A percentile compares a stretch with the other conserved stretches of the same genome.
Conservation (phyloP, 1,140 invertebrate genomes). For the Rhopalosiphum maidis region DNA sequence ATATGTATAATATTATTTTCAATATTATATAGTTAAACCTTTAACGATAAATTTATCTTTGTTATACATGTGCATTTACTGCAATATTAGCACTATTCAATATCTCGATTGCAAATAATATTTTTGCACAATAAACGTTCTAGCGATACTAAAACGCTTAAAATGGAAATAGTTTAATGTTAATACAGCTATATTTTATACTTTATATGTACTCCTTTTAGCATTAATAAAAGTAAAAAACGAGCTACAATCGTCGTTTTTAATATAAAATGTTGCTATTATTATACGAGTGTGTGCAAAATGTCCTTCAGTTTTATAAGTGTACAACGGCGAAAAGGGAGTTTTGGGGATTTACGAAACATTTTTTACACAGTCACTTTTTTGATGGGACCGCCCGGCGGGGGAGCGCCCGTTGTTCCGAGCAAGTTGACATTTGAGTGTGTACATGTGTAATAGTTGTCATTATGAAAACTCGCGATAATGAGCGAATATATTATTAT, state of each 20-base stretch:
- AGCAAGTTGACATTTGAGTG: constrained; percentile 30
- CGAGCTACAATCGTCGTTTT: background rate
- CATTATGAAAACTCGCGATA: constrained; percentile 38
- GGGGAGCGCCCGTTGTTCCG: constrained; percentile 37
- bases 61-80: background rate
- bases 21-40: background rate
- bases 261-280: background rate
- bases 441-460: constrained; percentile 41
- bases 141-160: no score
- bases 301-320: background rate
- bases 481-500: constrained; percentile 41
- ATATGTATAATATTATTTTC: background rate
- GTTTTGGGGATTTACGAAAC: constrained; percentile 45
- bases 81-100: background rate
- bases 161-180: background rate
- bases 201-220: background rate
- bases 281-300: background rate
- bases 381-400: background rate
- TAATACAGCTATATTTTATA: background rate
- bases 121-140: background rate
- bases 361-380: constrained; percentile 15
- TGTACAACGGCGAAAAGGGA: background rate
- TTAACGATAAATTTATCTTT: background rate
- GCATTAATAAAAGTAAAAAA: background rate
- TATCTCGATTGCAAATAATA: background rate